Percentiles rank a stretch among this genome's conserved stretches.
Conservation (phyloP, 2,113 vertebrate species). For the Theropithecus gelada region DNA sequence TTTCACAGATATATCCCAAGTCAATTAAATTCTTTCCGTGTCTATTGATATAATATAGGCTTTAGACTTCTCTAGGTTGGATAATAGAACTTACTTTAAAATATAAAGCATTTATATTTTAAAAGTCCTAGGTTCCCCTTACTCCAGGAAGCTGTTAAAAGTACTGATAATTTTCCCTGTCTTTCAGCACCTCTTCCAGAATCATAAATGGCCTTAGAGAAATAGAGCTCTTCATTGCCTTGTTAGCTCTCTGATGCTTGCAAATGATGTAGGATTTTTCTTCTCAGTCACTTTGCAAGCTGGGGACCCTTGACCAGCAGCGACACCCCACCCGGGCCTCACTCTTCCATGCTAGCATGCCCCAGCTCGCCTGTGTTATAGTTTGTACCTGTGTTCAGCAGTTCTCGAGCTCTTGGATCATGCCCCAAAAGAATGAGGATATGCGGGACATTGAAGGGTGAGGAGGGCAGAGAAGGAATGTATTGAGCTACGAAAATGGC, state of each 20-base stretch:
- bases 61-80: background rate
- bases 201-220: background rate
- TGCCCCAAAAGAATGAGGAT: no score
- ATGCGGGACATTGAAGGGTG: no score
- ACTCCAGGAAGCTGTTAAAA: background rate
- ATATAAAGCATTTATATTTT: background rate
- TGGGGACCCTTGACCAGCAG: no score
- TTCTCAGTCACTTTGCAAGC: no score
- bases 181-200: background rate
- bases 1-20: background rate
- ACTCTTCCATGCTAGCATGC: no score
- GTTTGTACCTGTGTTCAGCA: no score
- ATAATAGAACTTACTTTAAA: background rate
- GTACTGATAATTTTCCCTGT: background rate
- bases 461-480: no score
- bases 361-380: no score
- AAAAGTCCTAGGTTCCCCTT: background rate
- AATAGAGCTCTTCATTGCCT: background rate
- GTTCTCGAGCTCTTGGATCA: no score
- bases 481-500: no score
- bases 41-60: background rate
- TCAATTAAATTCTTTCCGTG: background rate
- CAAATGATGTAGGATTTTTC: background rate
- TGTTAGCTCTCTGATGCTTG: background rate
- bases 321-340: no score